A percentile compares a stretch with the other conserved stretches of the same genome.
Conservation (phyloP, 2,797 vertebrate genomes). For the Adelosebastes latens region DNA sequence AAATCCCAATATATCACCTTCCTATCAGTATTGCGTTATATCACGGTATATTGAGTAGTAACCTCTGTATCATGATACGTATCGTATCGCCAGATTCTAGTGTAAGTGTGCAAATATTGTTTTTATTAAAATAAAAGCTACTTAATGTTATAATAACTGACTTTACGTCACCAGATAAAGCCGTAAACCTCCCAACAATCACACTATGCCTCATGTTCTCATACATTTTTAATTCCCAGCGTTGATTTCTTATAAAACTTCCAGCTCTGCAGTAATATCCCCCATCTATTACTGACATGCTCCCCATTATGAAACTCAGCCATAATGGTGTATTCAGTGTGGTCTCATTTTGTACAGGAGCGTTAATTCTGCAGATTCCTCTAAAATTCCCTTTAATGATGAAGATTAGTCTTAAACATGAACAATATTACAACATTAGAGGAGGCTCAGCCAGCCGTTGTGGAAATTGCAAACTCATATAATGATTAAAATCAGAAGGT, state of each 20-base stretch:
- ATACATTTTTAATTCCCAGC: conserved; percentile 61
- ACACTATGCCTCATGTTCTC: conserved; percentile 40
- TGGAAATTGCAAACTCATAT: conserved; percentile 77
- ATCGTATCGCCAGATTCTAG: no score
- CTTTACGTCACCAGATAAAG: neutral
- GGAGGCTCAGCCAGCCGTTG: conserved; percentile 69
- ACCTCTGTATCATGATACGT: no score
- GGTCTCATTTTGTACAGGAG: conserved; percentile 78
- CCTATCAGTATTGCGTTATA: no score
- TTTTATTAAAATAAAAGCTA: neutral
- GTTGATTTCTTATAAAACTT: conserved; percentile 64
- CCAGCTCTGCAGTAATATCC: conserved; percentile 43
- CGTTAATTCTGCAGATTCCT: conserved; percentile 72
- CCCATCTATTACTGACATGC: conserved; percentile 65
- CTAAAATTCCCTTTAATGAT: conserved; percentile 78
- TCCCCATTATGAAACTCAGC: conserved; percentile 58
- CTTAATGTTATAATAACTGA: neutral
- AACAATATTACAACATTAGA: conserved; percentile 75
- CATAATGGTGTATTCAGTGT: conserved; percentile 69
- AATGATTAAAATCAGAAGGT: conserved; percentile 83
- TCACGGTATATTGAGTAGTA: no score
- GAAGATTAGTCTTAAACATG: conserved; percentile 80
- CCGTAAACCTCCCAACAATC: conserved; percentile 44
- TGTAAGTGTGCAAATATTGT: neutral
- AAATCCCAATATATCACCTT: no score